Conservation (phyloP, 2,113 vertebrate genomes). For the Hyperopisus bebe region DNA sequence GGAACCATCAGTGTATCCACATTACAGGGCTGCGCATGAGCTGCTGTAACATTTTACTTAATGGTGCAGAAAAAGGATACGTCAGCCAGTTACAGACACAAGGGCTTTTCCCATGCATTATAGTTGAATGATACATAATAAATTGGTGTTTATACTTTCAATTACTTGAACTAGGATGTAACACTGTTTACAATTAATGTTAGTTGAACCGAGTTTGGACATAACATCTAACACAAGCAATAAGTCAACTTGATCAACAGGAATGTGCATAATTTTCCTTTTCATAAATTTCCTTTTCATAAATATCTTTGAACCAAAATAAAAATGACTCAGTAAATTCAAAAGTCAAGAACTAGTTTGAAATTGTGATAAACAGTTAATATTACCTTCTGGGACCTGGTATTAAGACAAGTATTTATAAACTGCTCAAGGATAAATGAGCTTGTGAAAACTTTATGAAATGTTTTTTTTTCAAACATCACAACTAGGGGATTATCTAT, state of each 20-base stretch:
- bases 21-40: background rate
- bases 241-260: background rate
- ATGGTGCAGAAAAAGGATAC: background rate
- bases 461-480: background rate
- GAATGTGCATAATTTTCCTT: background rate
- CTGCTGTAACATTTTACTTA: background rate
- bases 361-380: background rate
- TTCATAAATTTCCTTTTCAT: background rate
- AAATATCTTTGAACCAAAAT: background rate
- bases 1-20: background rate
- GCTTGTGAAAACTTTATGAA: background rate
- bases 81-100: background rate
- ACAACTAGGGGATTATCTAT: background rate
- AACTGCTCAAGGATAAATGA: background rate
- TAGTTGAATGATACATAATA: background rate
- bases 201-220: background rate
- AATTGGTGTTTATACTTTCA: background rate
- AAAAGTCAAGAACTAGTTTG: background rate
- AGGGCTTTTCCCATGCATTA: background rate
- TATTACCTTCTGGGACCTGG: background rate
- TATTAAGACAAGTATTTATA: background rate
- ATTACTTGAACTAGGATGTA: background rate
- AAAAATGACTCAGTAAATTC: background rate
- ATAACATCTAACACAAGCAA: background rate
- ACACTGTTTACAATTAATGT: background rate